Base-by-base conservation (phyloP, 2,797 vertebrate species). In the Cryptoblepharus egeriae region DNA sequence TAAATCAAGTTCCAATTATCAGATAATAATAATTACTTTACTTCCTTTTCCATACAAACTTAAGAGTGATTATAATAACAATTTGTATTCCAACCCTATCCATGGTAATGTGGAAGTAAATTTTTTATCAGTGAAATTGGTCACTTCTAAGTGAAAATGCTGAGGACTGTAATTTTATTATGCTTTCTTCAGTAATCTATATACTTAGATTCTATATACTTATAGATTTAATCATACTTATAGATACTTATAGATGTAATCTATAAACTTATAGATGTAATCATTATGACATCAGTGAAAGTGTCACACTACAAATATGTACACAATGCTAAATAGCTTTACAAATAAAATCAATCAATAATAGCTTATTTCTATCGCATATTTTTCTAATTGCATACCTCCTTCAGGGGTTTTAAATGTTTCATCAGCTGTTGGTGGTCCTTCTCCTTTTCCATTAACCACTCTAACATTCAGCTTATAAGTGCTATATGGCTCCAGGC, bases 381-480 rank as follows among this genome's bases (percentile, higher is more conserved):
- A 80, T 28, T 16, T 77, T 88, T 90, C 67, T 81, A 2, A 57
- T 45, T 92, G 81, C 96, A 52, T 96, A 99, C 99, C 98, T 97
- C 98, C 98, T 93, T 99, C 98, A 1, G 96, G 98, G 6, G 98
- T 99, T 79, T 95, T 94, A 92, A 99, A 98, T 82, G 93, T 87
- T 93, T 94, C 93, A 72, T 92, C 93, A 8, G 89, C n/a, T 90
- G 98, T 98, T 81, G 96, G 84, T 0, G 98, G 99, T 6, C 99
- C 98, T 82, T 99, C 98, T 52, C 98, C 98, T 91, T 97, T 98
- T 78, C 97, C 96, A 4, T 99, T 99, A 93, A 94, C 97, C 39
- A 97, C 98, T 76, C 95, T 95, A 71, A 99, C 96, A 3, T 98
- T 96, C 85, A 99, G 95, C 1, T 92, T 94, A 85, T 99, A 99